phyloP scores from a whole-genome alignment of 1,140 invertebrate species.

The Nasonia longicornis region DNA sequence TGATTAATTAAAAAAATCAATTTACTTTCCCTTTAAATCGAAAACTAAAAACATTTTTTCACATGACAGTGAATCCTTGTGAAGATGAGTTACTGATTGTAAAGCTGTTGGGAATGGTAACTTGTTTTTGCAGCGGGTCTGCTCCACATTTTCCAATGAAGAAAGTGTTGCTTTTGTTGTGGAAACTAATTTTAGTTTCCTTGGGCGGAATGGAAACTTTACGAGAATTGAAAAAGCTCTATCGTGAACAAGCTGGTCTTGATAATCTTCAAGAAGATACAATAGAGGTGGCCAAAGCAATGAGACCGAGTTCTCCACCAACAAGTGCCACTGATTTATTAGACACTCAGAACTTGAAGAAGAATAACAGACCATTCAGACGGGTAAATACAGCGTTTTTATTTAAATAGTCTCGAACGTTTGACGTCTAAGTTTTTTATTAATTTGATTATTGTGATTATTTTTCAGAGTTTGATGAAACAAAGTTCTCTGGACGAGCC shows the following conservation, averaged over 20 bases:
- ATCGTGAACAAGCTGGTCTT: conserved; percentile 80
- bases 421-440: neutral
- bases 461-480: conserved; percentile 83
- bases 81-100: conserved; percentile 88
- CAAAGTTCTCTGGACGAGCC: conserved; percentile 94
- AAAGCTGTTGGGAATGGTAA: conserved; percentile 93
- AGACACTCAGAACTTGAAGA: conserved; percentile 87
- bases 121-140: conserved; percentile 92
- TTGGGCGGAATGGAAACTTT: conserved; percentile 90
- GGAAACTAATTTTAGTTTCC: conserved; percentile 93
- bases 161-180: conserved; percentile 94
- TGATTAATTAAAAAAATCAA: conserved; percentile 26
- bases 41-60: conserved; percentile 27
- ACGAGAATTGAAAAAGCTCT: conserved; percentile 79
- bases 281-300: conserved; percentile 89
- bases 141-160: conserved; percentile 98
- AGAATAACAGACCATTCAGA: conserved; percentile 75
- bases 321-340: conserved; percentile 92
- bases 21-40: neutral
- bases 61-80: conserved; percentile 62
- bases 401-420: neutral
- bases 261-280: conserved; percentile 89
- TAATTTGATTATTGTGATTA: conserved; percentile 41
- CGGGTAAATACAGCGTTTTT: conserved; percentile 64
- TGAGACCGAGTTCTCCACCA: conserved; percentile 95